Evolutionary conservation across 2,113 vertebrate species (phyloP), one percentile per base, ranked within the genome.

Genomic region (Lasiurus borealis): DNA sequence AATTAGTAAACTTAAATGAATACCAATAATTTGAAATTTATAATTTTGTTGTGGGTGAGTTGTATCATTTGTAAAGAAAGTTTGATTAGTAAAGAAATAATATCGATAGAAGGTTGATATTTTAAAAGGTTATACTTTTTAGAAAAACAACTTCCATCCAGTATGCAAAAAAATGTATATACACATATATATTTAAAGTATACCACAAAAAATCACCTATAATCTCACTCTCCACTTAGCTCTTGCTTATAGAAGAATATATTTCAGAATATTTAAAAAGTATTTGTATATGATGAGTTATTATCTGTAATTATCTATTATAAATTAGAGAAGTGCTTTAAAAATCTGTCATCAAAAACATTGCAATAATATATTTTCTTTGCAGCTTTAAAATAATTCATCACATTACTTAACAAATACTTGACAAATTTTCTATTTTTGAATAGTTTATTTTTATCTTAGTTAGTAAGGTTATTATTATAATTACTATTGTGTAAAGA

Each of bases 341-440:
- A 69, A 69, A 72, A 52, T 40, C 10, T 85, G 8, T 66, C n/a
- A 19, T 72, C 11, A 68, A 93, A 91, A 90, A n/a, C 27, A 1
- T 8, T 78, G 8, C 68, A 34, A 36, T 69, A 95, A 18, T 36
- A 36, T 2, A 36, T 73, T 91, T 85, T 84, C 16, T 94, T 91
- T 59, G 21, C 0, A 64, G 54, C 76, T 69, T 90, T 78, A 71
- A 90, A 83, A 95, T 13, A 59, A 87, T 80, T 86, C 29, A 75
- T 14, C 82, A 4, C 8, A 64, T 90, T 77, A 5, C 80, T 88
- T 84, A 75, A 66, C 12, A 86, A 82, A 91, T 85, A 64, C 2
- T 36, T 85, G 27, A 69, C 40, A 75, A 31, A 76, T 77, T 71
- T 95, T 72, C 27, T 84, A 46, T 75, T 91, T 96, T 83, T 27